Base-by-base conservation (phyloP, 2,797 vertebrate genomes). In the Typhlichthys eigenmanni region DNA sequence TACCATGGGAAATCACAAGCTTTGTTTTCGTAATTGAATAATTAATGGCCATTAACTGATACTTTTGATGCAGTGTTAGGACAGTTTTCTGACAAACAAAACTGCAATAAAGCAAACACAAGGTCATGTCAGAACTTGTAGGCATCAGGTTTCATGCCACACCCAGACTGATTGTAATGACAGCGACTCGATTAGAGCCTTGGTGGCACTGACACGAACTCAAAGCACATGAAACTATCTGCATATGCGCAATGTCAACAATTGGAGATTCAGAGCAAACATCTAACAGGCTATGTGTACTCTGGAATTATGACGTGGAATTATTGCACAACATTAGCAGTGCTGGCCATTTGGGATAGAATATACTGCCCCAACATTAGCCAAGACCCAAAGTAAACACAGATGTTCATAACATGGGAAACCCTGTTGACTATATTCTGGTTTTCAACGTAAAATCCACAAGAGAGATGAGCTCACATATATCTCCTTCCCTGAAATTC, bases 391-490 rank as follows among this genome's bases (percentile, higher is more conserved):
- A 79, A 88, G 74, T 81, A 85, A 89, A 85, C 80, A 88, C 90
- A 92, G 90, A 92, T 93, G 91, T 90, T 89, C 76, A 64, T 73
- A 82, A 83, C 68, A 81, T 74, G 76, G 57, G 58, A 51, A 68
- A 72, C 66, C 69, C 75, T 60, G 58, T 58, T 72, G 50, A 74
- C 6, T 63, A 76, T 69, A 75, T 69, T 69, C 48, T 58, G 62
- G 43, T 73, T 85, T 89, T 90, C 63, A 5, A 58, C 55, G 58
- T 72, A 78, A 74, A 85, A 82, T 59, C 72, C 87, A 76, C 89
- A 24, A 46, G 83, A 84, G 85, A 86, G 78, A 91, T 92, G 88
- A 92, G 47, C 85, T 90, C 89, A 92, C 85, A 74, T 55, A 60
- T 85, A 79, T 88, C 68, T 71, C 6, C 55, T 71, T 89, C 85